Base-by-base conservation (phyloP, 2,797 vertebrate species). In the Remorina albescens region DNA sequence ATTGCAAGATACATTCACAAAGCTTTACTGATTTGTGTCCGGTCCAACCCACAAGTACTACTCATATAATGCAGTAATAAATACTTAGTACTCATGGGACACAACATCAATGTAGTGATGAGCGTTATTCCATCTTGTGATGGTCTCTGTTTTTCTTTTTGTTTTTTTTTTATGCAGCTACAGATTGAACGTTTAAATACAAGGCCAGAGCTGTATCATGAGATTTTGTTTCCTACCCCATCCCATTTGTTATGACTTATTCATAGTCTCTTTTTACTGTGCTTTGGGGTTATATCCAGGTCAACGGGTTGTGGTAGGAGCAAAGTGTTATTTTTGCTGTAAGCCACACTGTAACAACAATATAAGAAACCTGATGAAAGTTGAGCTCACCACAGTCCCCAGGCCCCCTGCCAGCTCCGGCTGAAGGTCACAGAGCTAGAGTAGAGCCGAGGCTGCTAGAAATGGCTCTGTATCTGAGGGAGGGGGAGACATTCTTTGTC, bases 251-350 rank as follows among this genome's bases (percentile, higher is more conserved):
- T 81, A 84, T 88, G 76, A 86, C 74, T 88, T 86, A 87, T 88
- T 88, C 84, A 88, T 88, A 69, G 28, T 12, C 13, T 44, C 73
- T 76, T 72, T 65, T 77, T 71, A 68, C 75, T 76, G 42, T 74
- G 84, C 83, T 81, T 39, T 25, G 79, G 84, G 89, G 90, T 90
- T 86, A 89, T 81, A 85, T 80, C 42, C 90, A 85, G 90, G 92
- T 92, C 84, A 67, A 82, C 82, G 79, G 89, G 88, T 86, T 91
- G 91, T 1, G 87, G 90, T 90, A 70, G 82, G 86, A 91, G 87
- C 86, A 86, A 86, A 88, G 90, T 92, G 90, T 92, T 93, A 91
- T 93, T 92, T 89, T 89, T 92, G 86, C 90, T 91, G 91, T 92
- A 91, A 92, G 90, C 89, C 91, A 83, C 86, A 91, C 90, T 91